A percentile compares a stretch with the other conserved stretches of the same genome.
These are phyloP conservation scores for Chesias legatella DNA, from an alignment of 2,888 invertebrate genomes.

Conservation along the genomic window DNA sequence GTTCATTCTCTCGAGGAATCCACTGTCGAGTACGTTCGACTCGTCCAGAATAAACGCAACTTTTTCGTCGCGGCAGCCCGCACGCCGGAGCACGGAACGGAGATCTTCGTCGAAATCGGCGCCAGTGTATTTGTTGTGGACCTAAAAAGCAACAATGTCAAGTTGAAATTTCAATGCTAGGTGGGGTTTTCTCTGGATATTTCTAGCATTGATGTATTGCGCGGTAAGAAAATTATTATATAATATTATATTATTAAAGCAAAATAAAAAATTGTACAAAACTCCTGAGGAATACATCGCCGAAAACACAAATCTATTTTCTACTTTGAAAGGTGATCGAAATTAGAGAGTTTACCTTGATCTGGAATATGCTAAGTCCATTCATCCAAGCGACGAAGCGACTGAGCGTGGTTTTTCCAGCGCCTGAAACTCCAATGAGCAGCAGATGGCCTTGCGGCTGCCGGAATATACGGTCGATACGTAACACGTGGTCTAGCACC, in stretches of 20 bases:
- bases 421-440: slow-evolving; percentile 98
- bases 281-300: no score
- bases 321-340: background rate
- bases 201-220: no score
- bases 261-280: no score
- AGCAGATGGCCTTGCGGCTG: slow-evolving; percentile 99
- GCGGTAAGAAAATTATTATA: no score
- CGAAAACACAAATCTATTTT: no score
- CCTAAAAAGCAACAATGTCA: slow-evolving; percentile 72
- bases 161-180: no score
- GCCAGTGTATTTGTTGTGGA: slow-evolving; percentile 99
- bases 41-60: slow-evolving; percentile 99
- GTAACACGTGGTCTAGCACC: slow-evolving; percentile 98
- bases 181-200: no score
- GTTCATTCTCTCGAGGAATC: slow-evolving; percentile 99
- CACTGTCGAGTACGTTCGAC: slow-evolving; percentile 98
- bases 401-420: slow-evolving; percentile 99
- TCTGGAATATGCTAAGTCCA: slow-evolving; percentile 99
- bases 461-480: slow-evolving; percentile 99
- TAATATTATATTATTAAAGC: no score
- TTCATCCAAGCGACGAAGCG: slow-evolving; percentile 99
- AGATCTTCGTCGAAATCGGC: slow-evolving; percentile 99
- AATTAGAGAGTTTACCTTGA: slow-evolving; percentile 84
- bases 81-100: slow-evolving; percentile 90
- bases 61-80: slow-evolving; percentile 97